Evolutionary conservation across 1,140 invertebrate genomes (phyloP).

Genomic region (Zaprionus lachaisei): DNA sequence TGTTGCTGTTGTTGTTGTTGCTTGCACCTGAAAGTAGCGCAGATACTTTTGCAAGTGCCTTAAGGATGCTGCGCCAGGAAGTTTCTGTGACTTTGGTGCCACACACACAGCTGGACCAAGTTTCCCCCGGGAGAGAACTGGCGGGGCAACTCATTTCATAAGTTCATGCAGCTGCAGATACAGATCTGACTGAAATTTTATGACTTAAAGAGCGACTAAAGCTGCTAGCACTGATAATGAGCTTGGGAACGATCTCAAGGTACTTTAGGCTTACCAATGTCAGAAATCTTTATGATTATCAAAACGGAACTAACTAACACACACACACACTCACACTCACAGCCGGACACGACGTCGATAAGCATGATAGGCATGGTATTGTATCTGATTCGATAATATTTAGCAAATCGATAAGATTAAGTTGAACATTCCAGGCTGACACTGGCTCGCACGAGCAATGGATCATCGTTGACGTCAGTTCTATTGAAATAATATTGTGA

Average conservation of each 20-base stretch:
- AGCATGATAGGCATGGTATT: not conserved
- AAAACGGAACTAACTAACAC: conserved; percentile 32
- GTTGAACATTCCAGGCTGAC: not conserved
- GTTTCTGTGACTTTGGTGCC: conserved; percentile 20
- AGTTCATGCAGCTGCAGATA: conserved; percentile 57
- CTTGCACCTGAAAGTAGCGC: conserved; percentile 64
- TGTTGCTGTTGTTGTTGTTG: conserved; percentile 38
- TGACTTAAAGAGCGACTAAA: conserved; percentile 55
- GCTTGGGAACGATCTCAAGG: conserved; percentile 14
- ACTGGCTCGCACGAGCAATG: not conserved
- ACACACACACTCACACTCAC: not conserved
- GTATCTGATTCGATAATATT: conserved; percentile 6
- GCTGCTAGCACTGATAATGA: conserved; percentile 53
- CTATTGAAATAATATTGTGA: not conserved
- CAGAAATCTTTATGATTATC: conserved; percentile 4
- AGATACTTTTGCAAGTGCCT: conserved; percentile 52
- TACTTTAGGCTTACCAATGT: not conserved
- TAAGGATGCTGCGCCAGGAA: conserved; percentile 51
- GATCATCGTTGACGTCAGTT: conserved; percentile 35
- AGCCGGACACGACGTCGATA: conserved; percentile 22
- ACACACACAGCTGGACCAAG: conserved; percentile 48
- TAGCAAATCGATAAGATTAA: conserved; percentile 34
- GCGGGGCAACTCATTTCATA: conserved; percentile 52
- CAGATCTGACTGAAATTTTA: conserved; percentile 51
- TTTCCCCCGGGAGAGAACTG: conserved; percentile 59